phyloP scores from a whole-genome alignment of 2,113 vertebrate genomes.

The Noctilio leporinus region DNA sequence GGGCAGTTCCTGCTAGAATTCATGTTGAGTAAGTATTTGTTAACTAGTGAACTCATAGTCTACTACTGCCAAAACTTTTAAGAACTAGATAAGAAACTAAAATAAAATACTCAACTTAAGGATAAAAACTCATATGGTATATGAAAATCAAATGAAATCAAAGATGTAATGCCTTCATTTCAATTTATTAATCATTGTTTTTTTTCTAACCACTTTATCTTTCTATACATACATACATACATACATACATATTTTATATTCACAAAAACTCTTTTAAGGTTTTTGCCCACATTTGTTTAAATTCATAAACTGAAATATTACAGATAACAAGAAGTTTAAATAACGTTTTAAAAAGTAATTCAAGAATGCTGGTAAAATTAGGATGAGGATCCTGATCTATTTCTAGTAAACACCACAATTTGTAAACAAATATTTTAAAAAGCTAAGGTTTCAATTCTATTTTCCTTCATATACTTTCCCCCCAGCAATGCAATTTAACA shows the following conservation, averaged over 20 bases:
- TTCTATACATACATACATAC: neutral
- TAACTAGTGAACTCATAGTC: neutral
- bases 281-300: neutral
- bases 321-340: neutral
- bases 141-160: neutral
- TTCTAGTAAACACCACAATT: neutral
- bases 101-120: neutral
- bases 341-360: neutral
- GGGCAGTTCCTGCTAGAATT: neutral
- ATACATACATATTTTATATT: neutral
- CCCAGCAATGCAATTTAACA: neutral
- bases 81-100: slow-evolving; percentile 12
- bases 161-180: neutral
- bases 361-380: neutral
- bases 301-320: neutral
- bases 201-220: slow-evolving; percentile 15
- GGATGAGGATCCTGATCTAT: neutral
- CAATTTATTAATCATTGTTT: neutral
- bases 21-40: neutral
- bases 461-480: neutral
- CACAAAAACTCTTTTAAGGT: neutral
- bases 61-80: neutral
- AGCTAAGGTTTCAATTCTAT: neutral
- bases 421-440: neutral
- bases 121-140: neutral